phyloP scores from a whole-genome alignment of 2,113 vertebrate species.

The Dromiciops gliroides region DNA sequence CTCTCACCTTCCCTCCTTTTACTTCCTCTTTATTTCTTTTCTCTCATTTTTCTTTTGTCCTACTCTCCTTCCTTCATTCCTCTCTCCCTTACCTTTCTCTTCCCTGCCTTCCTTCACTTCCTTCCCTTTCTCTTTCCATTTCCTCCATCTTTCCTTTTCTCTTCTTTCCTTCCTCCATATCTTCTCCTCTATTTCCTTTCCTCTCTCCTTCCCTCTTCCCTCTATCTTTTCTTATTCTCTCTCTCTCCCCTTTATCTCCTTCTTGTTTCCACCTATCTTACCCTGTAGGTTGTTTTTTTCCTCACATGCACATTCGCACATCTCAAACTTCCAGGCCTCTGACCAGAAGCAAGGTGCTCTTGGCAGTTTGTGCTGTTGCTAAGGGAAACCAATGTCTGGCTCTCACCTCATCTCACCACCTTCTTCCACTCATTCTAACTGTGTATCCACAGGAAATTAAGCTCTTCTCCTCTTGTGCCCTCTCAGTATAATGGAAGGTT shows the following conservation, averaged over 20 bases:
- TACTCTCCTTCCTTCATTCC: neutral
- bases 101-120: neutral
- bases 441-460: neutral
- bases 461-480: neutral
- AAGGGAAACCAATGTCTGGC: neutral
- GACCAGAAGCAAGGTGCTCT: neutral
- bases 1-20: too few relatives aligned
- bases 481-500: neutral
- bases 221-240: slow-evolving; percentile 13
- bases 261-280: neutral
- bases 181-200: neutral
- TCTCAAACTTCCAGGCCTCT: neutral
- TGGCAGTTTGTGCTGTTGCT: neutral
- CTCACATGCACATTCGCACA: neutral
- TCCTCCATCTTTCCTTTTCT: neutral
- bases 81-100: neutral
- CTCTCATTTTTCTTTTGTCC: too few relatives aligned
- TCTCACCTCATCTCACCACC: neutral
- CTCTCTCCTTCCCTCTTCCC: neutral
- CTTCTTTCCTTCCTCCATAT: neutral
- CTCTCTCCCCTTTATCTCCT: neutral
- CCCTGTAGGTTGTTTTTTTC: neutral
- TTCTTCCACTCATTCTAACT: neutral
- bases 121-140: neutral
- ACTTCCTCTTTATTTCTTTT: too few relatives aligned